Evolutionary conservation across 2,113 vertebrate genomes (phyloP).

Genomic region (Trochalopteron elliotii): DNA sequence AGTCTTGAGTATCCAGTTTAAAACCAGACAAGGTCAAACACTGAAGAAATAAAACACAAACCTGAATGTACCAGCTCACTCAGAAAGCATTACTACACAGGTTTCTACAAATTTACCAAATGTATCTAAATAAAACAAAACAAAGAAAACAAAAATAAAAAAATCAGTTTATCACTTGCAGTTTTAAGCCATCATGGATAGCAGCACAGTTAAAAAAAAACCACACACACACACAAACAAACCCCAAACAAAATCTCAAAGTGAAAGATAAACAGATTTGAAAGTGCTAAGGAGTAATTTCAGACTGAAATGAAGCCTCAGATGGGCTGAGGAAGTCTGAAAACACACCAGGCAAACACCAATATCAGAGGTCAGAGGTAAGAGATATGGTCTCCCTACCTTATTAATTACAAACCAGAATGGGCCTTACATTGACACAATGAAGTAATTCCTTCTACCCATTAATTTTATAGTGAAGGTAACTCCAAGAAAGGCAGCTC

Average conservation of each 20-base stretch:
- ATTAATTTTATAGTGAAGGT: neutral
- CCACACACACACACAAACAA: neutral
- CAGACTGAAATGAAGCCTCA: neutral
- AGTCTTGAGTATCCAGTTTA: neutral
- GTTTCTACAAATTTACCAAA: neutral
- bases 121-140: neutral
- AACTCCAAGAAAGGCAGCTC: neutral
- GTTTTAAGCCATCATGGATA: neutral
- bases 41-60: neutral
- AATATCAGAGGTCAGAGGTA: neutral
- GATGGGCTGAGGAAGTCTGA: neutral
- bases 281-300: neutral
- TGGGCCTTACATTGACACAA: rapidly evolving
- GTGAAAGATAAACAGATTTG: neutral
- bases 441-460: neutral
- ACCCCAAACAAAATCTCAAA: neutral
- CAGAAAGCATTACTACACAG: neutral
- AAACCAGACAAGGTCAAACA: neutral
- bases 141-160: neutral
- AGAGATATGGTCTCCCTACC: neutral
- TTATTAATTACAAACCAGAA: neutral
- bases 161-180: neutral
- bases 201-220: neutral
- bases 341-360: neutral
- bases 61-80: neutral